These are phyloP conservation scores for Spodoptera exigua DNA, from an alignment of 2,888 invertebrate genomes.

Conservation along the genomic window DNA sequence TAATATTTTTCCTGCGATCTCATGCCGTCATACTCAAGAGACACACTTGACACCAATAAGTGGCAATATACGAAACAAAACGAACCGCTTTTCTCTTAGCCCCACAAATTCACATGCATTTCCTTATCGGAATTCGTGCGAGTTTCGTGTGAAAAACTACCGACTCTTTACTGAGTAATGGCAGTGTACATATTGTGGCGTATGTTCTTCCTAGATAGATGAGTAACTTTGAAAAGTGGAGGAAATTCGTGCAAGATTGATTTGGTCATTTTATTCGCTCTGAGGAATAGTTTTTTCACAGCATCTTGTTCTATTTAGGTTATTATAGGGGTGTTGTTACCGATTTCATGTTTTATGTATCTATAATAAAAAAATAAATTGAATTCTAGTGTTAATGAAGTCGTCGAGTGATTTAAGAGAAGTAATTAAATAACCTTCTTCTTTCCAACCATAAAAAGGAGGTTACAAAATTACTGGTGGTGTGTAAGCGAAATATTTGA, in stretches of 20 bases:
- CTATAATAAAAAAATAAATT: too few species aligned
- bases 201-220: slow-evolving; percentile 48
- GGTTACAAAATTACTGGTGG: too few species aligned
- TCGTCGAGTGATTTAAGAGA: too few species aligned
- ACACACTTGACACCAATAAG: too few species aligned
- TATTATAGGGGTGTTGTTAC: not conserved
- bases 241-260: slow-evolving; percentile 32
- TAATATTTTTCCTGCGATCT: too few species aligned
- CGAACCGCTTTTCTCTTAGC: slow-evolving; percentile 36
- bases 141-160: slow-evolving; percentile 62
- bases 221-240: slow-evolving; percentile 35
- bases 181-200: slow-evolving; percentile 49
- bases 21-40: too few species aligned
- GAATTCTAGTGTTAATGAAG: too few species aligned
- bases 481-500: too few species aligned
- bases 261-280: slow-evolving; percentile 30
- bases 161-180: slow-evolving; percentile 62
- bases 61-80: too few species aligned
- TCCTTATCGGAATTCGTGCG: slow-evolving; percentile 60
- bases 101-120: slow-evolving; percentile 51
- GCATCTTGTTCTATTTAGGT: not conserved
- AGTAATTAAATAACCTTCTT: too few species aligned
- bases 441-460: too few species aligned
- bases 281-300: slow-evolving; percentile 15
- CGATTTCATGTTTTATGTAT: too few species aligned